Base-by-base conservation (phyloP, 1,140 invertebrate species). In the Wasmannia auropunctata region DNA sequence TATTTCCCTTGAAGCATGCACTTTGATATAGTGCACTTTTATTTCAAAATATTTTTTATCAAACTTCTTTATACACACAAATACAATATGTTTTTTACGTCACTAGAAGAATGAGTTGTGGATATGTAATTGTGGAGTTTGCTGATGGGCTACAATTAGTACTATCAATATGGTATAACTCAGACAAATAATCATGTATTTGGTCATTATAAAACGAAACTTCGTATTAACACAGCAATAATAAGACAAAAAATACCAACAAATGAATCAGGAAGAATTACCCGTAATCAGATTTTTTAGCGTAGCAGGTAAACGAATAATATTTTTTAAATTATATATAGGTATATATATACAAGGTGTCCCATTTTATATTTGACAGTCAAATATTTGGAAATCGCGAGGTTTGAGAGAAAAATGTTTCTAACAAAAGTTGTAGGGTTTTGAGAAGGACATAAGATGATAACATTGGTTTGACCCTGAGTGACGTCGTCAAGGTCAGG, bases 131-230 rank as follows among this genome's bases (percentile, higher is more conserved):
- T 49, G 65, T 8, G 40, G 65, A 69, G 25, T 69, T 69, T 25
- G 4, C n/a, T 22, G 28, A 72, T 25, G 28, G 69, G 22, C 19
- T 72, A 22, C 69, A 72, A 6, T 2, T 72, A 54, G n/a, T 72
- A 54, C 28, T 31, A 28, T 6, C 46, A 72, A 11, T 25, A 54
- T 72, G 69, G 69, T 72, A 11, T 14, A 72, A 72, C 34, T 8
- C 28, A 22, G 10, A 72, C n/a, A 51, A 70, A 8, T 8, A 31
- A 70, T 70, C 25, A 8, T 51, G 43, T n/a, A 56, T 56, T 31
- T 54, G 8, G 5, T 22, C 70, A 74, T 74, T 74, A 37, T 74
- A 74, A 74, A 56, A 74, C 22, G 0, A 74, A 74, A 74, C 31
- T 56, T 5, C 31, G 70, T 0, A 74, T 74, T 16, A 74, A 74